Evolutionary conservation across 2,113 vertebrate genomes (phyloP), one percentile per base, ranked within the genome.

Genomic region (Ia io): DNA sequence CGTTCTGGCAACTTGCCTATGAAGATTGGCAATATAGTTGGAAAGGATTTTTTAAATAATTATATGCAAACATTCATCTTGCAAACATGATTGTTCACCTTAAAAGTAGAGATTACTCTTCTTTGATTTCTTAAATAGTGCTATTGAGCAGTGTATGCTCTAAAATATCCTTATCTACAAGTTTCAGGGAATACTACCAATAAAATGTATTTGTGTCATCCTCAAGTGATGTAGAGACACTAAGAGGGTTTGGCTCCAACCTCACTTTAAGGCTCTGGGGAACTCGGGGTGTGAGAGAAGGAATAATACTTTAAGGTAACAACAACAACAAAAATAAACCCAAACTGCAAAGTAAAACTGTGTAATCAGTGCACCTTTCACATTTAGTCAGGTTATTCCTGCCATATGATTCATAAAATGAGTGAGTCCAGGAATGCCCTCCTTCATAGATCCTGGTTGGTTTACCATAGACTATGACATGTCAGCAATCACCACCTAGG

Each of bases 1-100:
- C 49, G 3, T 86, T 93, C 78, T 94, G 80, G 80, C 53, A 92
- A 96, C 42, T 83, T 92, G 44, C 91, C 80, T 78, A 56, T n/a
- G 77, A 88, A 91, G 86, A 70, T 9, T 56, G 23, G 20, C 16
- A 17, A 51, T 65, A 32, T 37, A 49, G 44, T 74, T 74, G 51
- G 44, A 93, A 93, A 74, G 17, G 37, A 85, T 82, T 95, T 88
- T 69, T 9, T 53, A 90, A 89, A 84, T 73, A 47, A 90, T 93
- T 88, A 28, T 2, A 11, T 56, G 67, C 18, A 86, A 93, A 85
- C n/a, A 61, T 78, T 44, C 30, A 84, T 51, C 84, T 93, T 90
- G 30, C 22, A 92, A 63, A 83, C 23, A 51, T 28, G n/a, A 59
- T 70, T 71, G n/a, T 59, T 92, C 9, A 35, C 20, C 28, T 88